A percentile compares a stretch with the other conserved stretches of the same genome.
Evolutionary conservation across 2,888 invertebrate species (phyloP).

Genomic region (Mimachlamys varia): DNA sequence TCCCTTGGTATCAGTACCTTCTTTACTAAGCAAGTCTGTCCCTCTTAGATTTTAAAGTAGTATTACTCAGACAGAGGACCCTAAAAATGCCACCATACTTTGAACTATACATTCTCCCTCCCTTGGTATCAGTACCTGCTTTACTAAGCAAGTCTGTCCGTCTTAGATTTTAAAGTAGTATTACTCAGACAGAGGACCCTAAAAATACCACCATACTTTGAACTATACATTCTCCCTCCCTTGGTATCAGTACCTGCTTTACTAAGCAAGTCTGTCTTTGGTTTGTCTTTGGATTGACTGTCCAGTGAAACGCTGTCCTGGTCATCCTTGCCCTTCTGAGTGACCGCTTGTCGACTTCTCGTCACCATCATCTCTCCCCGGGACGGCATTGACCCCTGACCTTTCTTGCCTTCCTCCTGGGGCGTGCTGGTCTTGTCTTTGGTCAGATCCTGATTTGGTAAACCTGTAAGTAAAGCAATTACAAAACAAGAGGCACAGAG

Average conservation of each 20-base stretch:
- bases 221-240: not conserved
- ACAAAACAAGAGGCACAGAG: too few relatives aligned
- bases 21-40: too few relatives aligned
- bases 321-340: conserved; percentile 44
- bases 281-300: conserved; percentile 29
- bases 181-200: too few relatives aligned
- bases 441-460: not conserved
- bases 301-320: conserved; percentile 50
- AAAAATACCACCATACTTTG: too few relatives aligned
- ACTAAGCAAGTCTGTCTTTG: not conserved
- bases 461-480: not conserved
- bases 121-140: not conserved
- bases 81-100: too few relatives aligned
- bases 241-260: not conserved
- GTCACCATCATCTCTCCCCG: conserved; percentile 61
- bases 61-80: too few relatives aligned
- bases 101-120: too few relatives aligned
- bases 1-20: too few relatives aligned
- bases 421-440: not conserved
- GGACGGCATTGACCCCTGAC: conserved; percentile 48
- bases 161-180: too few relatives aligned
- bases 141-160: not conserved
- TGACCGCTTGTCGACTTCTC: conserved; percentile 32
- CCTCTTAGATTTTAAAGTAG: too few relatives aligned
- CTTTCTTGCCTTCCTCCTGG: conserved; percentile 23